Percentiles rank a stretch among this genome's conserved stretches.
phyloP scores from a whole-genome alignment of 2,888 invertebrate species.

The Oligia fasciuncula region DNA sequence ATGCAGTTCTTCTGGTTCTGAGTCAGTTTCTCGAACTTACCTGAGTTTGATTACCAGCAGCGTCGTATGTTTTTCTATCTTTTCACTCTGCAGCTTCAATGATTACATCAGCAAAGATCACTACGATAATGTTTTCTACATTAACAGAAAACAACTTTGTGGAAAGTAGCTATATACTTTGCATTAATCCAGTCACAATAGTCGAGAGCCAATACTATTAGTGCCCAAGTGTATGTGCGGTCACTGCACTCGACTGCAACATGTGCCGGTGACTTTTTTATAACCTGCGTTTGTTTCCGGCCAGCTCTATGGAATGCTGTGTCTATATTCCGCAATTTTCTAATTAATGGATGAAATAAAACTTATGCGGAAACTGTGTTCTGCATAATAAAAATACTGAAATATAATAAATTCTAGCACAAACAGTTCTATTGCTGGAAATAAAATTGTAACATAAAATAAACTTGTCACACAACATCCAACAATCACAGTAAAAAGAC shows the following conservation, averaged over 20 bases:
- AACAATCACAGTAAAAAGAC: not conserved
- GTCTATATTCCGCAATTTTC: not conserved
- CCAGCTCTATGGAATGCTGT: slow-evolving; percentile 10
- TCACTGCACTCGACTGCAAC: slow-evolving; percentile 45
- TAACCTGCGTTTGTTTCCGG: slow-evolving; percentile 38
- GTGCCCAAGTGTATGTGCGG: slow-evolving; percentile 32
- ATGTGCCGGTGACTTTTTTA: slow-evolving; percentile 62
- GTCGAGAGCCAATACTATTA: slow-evolving; percentile 2
- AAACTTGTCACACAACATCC: not conserved
- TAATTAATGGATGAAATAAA: not conserved
- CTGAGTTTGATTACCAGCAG: not conserved
- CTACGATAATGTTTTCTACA: not conserved
- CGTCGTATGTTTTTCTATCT: not conserved
- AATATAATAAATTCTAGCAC: not conserved
- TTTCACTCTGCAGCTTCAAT: not conserved
- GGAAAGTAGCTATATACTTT: not conserved
- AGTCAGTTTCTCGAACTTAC: not conserved
- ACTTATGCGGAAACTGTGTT: not conserved
- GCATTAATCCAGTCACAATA: slow-evolving; percentile 15
- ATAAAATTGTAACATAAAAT: not conserved
- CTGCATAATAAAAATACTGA: not conserved
- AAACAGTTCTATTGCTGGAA: not conserved
- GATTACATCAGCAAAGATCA: not conserved
- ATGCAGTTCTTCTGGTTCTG: not conserved
- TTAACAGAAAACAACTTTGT: not conserved